Evolutionary conservation across 2,888 invertebrate species (phyloP), one percentile per base, ranked within the genome.

Genomic region (Celastrina argiolus): DNA sequence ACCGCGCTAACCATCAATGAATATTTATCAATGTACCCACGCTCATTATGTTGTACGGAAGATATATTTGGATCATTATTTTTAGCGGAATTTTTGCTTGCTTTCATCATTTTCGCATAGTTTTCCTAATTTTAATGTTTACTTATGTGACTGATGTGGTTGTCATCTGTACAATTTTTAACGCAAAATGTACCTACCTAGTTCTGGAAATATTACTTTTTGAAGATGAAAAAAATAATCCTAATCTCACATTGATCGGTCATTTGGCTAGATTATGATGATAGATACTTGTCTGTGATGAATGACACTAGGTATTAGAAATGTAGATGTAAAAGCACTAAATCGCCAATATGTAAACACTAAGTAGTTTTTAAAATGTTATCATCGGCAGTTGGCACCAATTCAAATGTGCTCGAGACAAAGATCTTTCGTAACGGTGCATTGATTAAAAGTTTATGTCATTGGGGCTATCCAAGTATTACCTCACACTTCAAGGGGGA

Each of bases 311-410:
- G n/a, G n/a, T 6, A 12, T 6, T 42, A 3, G 7, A 42, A 42
- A 16, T 42, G 39, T 39, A 39, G 14, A 42, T 16, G 8, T 18
- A 8, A 51, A 51, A 22, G 12, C 8, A 12, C 51, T 51, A 22
- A 22, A 22, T 51, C 10, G 22, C 51, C 10, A 22, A 22, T 51
- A 22, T 51, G 16, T 61, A 16, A 36, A 36, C 18, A 22, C 18
- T 2, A 39, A 6, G 22, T 61, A 61, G 39, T 22, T 8, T 36
- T 18, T 16, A 22, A 16, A 18, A 61, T 39, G 39, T 61, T 26
- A 61, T 61, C 34, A 18, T 79, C 82, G 79, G 80, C 81, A 56
- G 2, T 79, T 82, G 80, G 80, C 81, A 75, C 72, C 63, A 70
- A 71, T 74, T 81, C 80, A 82, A 81, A 74, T 73, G 78, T 78